phyloP scores from a whole-genome alignment of 2,113 vertebrate genomes.

The Leiothrix lutea region DNA sequence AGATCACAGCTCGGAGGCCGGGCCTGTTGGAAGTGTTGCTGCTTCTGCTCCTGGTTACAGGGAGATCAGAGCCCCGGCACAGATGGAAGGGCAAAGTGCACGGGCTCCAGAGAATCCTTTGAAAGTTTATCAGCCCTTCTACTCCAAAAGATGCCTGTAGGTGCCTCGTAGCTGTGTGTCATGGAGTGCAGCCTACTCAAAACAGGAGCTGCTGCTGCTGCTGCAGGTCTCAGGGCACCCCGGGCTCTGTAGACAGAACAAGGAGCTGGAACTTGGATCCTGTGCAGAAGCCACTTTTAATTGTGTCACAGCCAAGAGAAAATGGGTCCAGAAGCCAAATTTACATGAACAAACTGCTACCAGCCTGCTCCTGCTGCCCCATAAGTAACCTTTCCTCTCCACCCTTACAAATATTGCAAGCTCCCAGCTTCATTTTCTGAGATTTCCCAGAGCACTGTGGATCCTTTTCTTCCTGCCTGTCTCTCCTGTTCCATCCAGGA shows the following conservation, averaged over 20 bases:
- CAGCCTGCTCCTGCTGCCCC: not conserved
- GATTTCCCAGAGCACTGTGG: not conserved
- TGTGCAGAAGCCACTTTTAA: not conserved
- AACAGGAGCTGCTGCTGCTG: not conserved
- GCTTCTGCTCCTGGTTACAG: not conserved
- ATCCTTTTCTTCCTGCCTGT: not conserved
- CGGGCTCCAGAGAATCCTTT: not conserved
- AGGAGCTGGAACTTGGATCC: not conserved
- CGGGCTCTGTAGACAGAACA: not conserved
- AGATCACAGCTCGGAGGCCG: not conserved
- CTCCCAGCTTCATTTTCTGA: not conserved
- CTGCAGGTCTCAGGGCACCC: not conserved
- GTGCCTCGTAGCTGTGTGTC: not conserved
- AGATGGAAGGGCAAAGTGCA: slow-evolving; percentile 21
- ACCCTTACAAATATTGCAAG: not conserved
- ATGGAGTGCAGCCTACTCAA: not conserved
- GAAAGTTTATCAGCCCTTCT: slow-evolving; percentile 16
- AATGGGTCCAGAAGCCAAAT: not conserved
- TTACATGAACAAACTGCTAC: not conserved
- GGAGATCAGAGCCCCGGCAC: not conserved
- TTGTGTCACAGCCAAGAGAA: not conserved
- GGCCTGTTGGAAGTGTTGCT: not conserved
- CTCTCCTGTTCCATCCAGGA: not conserved
- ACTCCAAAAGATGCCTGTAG: not conserved
- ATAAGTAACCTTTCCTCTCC: not conserved